A percentile compares a stretch with the other conserved stretches of the same genome.
These are phyloP conservation scores for Scaptomyza flava DNA, from an alignment of 2,888 invertebrate genomes.

Conservation along the genomic window DNA sequence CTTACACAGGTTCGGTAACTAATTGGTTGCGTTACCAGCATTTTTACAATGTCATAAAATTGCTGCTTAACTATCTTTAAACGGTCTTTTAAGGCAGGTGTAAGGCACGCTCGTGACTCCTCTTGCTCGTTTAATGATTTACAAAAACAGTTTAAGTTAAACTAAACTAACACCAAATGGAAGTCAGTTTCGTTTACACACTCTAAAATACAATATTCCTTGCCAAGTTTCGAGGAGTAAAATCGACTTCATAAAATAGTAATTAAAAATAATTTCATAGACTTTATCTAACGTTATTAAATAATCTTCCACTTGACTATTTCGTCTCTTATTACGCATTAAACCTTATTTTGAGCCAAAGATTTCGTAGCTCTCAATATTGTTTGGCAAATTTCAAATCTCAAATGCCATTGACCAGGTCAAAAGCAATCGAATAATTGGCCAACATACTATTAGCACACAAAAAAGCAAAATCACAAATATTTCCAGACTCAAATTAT, in stretches of 20 bases:
- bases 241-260: background rate
- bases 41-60: background rate
- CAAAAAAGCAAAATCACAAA: constrained; percentile 18
- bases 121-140: background rate
- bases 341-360: background rate
- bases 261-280: background rate
- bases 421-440: constrained; percentile 53
- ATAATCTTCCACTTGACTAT: constrained; percentile 4
- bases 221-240: background rate
- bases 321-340: background rate
- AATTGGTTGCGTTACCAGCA: background rate
- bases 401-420: constrained; percentile 48
- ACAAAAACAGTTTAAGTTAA: background rate
- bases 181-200: background rate
- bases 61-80: background rate
- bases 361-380: background rate
- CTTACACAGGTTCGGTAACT: background rate
- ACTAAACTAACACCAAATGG: no score
- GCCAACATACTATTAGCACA: constrained; percentile 39
- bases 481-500: constrained; percentile 57
- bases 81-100: background rate
- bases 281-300: constrained; percentile 1
- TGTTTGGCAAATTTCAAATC: constrained; percentile 28
- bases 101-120: background rate
- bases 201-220: background rate